phyloP scores from a whole-genome alignment of 2,797 vertebrate genomes.

The Pristis pectinata region DNA sequence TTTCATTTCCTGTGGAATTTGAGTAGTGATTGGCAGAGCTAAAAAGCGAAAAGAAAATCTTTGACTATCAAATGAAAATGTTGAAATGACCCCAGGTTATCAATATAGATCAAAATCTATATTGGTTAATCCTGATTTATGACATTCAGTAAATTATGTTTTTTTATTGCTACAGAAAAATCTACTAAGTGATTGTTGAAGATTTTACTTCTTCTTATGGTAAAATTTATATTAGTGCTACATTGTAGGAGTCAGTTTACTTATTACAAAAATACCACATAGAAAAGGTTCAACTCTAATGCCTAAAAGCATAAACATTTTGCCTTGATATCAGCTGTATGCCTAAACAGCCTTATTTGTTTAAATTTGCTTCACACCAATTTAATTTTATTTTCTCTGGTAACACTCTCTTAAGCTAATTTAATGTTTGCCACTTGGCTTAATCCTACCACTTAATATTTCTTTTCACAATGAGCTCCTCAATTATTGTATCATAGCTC shows the following conservation, averaged over 20 bases:
- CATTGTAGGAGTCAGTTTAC: background rate
- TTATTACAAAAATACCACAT: background rate
- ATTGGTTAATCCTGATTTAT: background rate
- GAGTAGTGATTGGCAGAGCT: background rate
- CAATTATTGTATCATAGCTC: background rate
- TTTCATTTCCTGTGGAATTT: background rate
- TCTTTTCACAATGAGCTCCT: background rate
- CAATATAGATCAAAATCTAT: background rate
- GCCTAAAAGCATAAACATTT: background rate
- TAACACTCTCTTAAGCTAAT: background rate
- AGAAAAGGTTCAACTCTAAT: background rate
- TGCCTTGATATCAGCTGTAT: background rate
- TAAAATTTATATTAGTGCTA: background rate
- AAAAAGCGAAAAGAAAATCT: background rate
- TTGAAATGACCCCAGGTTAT: too few relatives aligned
- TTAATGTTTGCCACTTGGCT: background rate
- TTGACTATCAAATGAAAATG: background rate
- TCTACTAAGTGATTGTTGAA: background rate
- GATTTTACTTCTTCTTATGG: background rate
- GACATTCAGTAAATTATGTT: background rate
- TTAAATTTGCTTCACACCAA: background rate
- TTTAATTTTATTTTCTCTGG: background rate
- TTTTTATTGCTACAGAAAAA: background rate
- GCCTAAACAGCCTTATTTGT: background rate
- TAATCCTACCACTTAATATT: background rate